Evolutionary conservation across 1,140 invertebrate species (phyloP).

Genomic region (Eufriesea mexicana): DNA sequence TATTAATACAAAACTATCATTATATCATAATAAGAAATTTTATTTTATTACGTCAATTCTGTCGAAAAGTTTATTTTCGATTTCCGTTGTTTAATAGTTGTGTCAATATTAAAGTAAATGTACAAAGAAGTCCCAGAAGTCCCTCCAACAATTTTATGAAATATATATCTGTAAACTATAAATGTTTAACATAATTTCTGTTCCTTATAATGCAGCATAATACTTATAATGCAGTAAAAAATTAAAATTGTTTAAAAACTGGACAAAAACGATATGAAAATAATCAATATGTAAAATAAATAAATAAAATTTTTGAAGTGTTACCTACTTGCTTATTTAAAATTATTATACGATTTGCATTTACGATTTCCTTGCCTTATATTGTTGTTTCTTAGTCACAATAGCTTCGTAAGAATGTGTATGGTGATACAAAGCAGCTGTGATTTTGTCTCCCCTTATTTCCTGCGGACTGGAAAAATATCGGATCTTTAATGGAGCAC

Average conservation of each 20-base stretch:
- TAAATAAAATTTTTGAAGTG: background rate
- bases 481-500: constrained; percentile 1
- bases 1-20: too few species aligned
- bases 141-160: background rate
- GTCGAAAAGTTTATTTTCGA: background rate
- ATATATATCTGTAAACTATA: too few species aligned
- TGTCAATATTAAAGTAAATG: background rate
- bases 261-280: background rate
- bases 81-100: background rate
- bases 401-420: background rate
- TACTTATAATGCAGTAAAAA: background rate
- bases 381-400: background rate
- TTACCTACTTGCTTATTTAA: background rate
- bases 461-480: constrained; percentile 19
- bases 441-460: constrained; percentile 15
- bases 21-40: too few species aligned
- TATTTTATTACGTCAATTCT: too few species aligned
- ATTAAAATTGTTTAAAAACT: background rate
- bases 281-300: too few species aligned
- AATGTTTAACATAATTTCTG: too few species aligned
- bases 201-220: too few species aligned
- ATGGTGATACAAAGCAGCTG: background rate
- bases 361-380: background rate
- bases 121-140: background rate
- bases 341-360: background rate